These are phyloP conservation scores for Drosophila lacteicornis DNA, from an alignment of 1,140 invertebrate species.

Conservation along the genomic window DNA sequence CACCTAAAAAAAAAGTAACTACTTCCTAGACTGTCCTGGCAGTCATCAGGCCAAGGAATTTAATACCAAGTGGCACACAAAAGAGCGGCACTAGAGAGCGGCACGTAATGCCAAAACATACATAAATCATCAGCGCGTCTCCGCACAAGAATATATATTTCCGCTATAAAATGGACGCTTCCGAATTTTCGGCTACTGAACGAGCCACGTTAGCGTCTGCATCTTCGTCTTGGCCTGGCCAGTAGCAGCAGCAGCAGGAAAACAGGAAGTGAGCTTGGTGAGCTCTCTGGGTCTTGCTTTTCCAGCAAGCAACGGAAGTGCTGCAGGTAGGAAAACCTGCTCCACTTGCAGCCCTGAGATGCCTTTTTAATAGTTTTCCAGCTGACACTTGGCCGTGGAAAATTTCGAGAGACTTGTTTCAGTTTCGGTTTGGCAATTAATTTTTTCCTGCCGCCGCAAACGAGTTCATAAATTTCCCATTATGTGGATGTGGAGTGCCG, in stretches of 20 bases:
- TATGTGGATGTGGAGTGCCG: slow-evolving; percentile 49
- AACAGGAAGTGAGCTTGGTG: slow-evolving; percentile 74
- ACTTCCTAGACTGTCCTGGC: slow-evolving; percentile 1
- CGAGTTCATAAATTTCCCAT: slow-evolving; percentile 76
- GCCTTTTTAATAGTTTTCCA: slow-evolving; percentile 77
- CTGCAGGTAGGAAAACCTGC: slow-evolving; percentile 62
- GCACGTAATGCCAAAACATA: slow-evolving; percentile 80
- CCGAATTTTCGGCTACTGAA: slow-evolving; percentile 68
- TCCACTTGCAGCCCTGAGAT: slow-evolving; percentile 41
- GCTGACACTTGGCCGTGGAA: slow-evolving; percentile 61
- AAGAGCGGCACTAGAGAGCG: slow-evolving; percentile 16
- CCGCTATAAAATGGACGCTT: slow-evolving; percentile 82
- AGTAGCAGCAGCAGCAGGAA: slow-evolving; percentile 29
- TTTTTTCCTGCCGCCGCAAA: slow-evolving; percentile 47
- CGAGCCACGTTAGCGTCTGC: slow-evolving; percentile 21
- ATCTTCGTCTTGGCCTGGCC: slow-evolving; percentile 20
- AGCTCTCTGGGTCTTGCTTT: slow-evolving; percentile 34
- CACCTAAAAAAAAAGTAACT: neutral
- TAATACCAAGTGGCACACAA: slow-evolving; percentile 64
- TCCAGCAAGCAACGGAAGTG: slow-evolving; percentile 57
- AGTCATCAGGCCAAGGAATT: slow-evolving; percentile 43
- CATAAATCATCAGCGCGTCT: slow-evolving; percentile 80
- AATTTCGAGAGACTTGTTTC: slow-evolving; percentile 37
- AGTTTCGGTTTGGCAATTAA: slow-evolving; percentile 68
- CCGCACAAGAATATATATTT: slow-evolving; percentile 83